Evolutionary conservation across 2,797 vertebrate species (phyloP).

Genomic region (Myoxocephalus aenaeus): DNA sequence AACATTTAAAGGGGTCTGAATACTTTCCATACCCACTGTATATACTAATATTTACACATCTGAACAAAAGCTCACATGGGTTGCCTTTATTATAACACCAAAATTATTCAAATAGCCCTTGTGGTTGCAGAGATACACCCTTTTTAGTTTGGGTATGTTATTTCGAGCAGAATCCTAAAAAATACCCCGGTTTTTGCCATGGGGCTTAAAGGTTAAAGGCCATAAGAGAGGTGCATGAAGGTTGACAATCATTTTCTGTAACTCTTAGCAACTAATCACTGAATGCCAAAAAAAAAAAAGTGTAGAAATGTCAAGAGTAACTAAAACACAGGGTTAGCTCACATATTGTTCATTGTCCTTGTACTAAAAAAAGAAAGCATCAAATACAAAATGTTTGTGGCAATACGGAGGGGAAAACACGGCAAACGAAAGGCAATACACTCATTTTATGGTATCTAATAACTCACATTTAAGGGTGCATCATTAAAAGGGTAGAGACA

Average conservation of each 20-base stretch:
- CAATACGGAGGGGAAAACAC: background rate
- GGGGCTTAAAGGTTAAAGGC: no score
- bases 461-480: conserved; percentile 3
- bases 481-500: conserved; percentile 46
- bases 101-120: no score
- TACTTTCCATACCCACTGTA: no score
- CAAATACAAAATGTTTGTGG: background rate
- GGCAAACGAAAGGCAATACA: background rate
- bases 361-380: background rate
- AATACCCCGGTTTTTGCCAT: no score
- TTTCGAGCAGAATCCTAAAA: no score
- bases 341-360: background rate
- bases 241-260: background rate
- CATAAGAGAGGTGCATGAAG: background rate
- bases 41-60: no score
- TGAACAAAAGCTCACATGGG: no score
- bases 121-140: no score
- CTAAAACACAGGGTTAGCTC: conserved; percentile 15
- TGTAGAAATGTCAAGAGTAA: conserved; percentile 10
- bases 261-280: conserved; percentile 3
- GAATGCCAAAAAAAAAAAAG: background rate
- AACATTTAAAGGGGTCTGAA: no score
- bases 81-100: no score
- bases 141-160: no score
- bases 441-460: conserved; percentile 11